Evolutionary conservation across 2,113 vertebrate species (phyloP), one percentile per base, ranked within the genome.

Genomic region (Heloderma charlesbogerti): DNA sequence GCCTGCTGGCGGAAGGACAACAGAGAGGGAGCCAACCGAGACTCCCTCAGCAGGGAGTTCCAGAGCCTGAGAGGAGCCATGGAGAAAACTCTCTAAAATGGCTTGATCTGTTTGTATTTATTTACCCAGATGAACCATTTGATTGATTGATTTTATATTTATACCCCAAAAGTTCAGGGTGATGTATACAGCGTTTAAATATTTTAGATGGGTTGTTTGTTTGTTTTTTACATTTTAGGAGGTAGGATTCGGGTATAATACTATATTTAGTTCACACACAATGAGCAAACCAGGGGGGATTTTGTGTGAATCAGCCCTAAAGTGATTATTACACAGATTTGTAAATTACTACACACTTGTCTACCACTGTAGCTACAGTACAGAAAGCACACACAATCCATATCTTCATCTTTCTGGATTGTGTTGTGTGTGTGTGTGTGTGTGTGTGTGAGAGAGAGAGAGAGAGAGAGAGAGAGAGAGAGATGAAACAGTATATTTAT

Each of bases 401-500:
- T 54, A 34, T 31, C n/a, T 83, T 45, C 43, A 31, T 67, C 67
- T 31, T n/a, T 90, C 80, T 29, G 69, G 10, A 6, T 79, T 84
- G 29, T 27, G 29, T 79, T 84, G 29, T 27, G 29, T 69, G 84
- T 83, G 43, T 0, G 27, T 90, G 92, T 92, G 31, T 91, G 54
- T n/a, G 37, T 9, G 60, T 91, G 79, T 93, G 25, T 45, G 86
- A 63, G 51, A 54, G 51, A 54, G 51, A 54, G 51, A 54, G 51
- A 54, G 51, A 54, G 51, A 63, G 20, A 63, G 60, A 20, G 60
- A 63, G 60, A 63, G 20, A 20, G 60, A 63, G 20, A 63, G 60
- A 63, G 51, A 72, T 75, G 89, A 89, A 93, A 45, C 37, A 94
- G 69, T n/a, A 92, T 88, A n/a, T 6, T 92, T 4, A 29, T 91